Evolutionary conservation across 2,888 invertebrate species (phyloP).

Genomic region (Ptychoptera albimana): DNA sequence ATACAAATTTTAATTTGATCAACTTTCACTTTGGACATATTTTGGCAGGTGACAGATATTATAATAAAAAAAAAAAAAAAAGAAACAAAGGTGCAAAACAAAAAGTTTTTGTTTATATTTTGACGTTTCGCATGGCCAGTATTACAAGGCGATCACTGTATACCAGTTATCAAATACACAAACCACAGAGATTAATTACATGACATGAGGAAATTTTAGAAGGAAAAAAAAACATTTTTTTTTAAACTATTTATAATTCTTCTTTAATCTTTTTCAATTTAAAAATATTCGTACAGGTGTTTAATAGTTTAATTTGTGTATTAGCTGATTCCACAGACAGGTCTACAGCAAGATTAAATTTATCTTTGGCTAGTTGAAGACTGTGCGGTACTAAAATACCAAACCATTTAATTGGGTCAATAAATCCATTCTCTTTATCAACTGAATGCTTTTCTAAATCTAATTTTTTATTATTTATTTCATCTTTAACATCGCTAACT

Average conservation of each 20-base stretch:
- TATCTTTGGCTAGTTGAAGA: constrained; percentile 54
- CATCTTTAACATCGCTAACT: constrained; percentile 20
- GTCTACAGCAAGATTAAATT: constrained; percentile 54
- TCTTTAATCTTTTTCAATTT: constrained; percentile 1
- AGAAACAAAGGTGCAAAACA: no score
- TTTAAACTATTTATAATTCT: neutral
- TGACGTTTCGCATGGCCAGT: no score
- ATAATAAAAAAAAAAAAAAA: no score
- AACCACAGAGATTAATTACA: no score
- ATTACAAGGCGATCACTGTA: no score
- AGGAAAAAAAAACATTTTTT: neutral
- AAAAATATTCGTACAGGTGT: neutral
- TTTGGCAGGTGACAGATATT: no score
- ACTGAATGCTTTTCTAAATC: constrained; percentile 23
- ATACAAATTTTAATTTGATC: no score
- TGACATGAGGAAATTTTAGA: no score
- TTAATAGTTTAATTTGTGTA: constrained; percentile 32
- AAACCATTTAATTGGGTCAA: constrained; percentile 71
- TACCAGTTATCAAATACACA: no score
- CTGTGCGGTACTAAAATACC: constrained; percentile 70
- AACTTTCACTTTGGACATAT: no score
- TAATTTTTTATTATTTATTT: constrained; percentile 27
- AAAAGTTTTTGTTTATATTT: no score
- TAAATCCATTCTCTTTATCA: constrained; percentile 26
- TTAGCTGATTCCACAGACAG: constrained; percentile 51